Conservation (phyloP, 53 echinoderm and acorn worm genomes). For the Astropecten irregularis region DNA sequence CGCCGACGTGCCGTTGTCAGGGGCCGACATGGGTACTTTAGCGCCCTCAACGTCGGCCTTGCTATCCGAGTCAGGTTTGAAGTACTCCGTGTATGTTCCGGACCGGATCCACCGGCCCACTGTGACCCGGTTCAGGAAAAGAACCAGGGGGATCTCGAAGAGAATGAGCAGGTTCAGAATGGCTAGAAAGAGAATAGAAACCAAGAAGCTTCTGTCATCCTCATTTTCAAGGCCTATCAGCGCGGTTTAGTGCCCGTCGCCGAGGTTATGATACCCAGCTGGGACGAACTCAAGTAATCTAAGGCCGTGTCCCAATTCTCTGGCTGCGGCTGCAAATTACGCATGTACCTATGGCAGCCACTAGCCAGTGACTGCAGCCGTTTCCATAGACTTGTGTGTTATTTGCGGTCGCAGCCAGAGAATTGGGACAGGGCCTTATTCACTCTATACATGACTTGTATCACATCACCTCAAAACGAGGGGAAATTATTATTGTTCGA, state of each 20-base stretch:
- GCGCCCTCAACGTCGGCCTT: neutral
- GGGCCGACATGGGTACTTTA: neutral
- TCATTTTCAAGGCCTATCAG: neutral
- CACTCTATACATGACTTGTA: too few species aligned
- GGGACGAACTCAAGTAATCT: neutral
- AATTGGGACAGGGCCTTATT: too few species aligned
- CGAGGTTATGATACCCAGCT: neutral
- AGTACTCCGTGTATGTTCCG: neutral
- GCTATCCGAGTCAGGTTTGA: neutral
- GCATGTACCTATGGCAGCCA: too few species aligned
- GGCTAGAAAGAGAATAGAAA: neutral
- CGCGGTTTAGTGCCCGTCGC: neutral
- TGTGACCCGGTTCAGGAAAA: neutral
- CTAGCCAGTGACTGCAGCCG: too few species aligned
- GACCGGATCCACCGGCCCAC: slow-evolving; percentile 8
- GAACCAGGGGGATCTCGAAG: slow-evolving; percentile 1
- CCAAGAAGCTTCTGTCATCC: neutral
- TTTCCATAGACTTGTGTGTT: too few species aligned
- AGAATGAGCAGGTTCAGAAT: neutral
- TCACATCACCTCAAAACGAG: too few species aligned
- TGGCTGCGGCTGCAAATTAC: too few species aligned
- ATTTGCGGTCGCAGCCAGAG: too few species aligned
- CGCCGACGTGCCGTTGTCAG: neutral
- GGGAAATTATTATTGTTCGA: too few species aligned
- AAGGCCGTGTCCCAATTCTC: too few species aligned